These are phyloP conservation scores for Papilio demoleus DNA, from an alignment of 2,888 invertebrate genomes.

Conservation along the genomic window DNA sequence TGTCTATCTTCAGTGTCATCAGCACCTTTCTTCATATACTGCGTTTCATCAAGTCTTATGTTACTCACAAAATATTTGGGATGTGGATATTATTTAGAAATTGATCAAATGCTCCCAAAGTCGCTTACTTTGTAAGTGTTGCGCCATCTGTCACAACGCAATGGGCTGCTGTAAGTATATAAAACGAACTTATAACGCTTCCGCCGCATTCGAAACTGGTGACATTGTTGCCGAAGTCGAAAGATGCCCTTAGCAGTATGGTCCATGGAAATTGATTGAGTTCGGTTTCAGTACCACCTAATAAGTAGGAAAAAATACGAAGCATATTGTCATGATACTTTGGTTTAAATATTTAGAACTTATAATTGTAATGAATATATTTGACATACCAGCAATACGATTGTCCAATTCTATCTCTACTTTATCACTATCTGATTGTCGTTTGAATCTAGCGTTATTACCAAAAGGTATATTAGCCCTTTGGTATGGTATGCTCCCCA, in stretches of 20 bases:
- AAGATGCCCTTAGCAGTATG: slow-evolving; percentile 62
- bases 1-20: too few species aligned
- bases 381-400: slow-evolving; percentile 56
- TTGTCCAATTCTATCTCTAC: slow-evolving; percentile 50
- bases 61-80: background rate
- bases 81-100: background rate
- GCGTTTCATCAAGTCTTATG: background rate
- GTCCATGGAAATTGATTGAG: slow-evolving; percentile 75
- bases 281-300: slow-evolving; percentile 71
- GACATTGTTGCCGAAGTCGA: slow-evolving; percentile 55
- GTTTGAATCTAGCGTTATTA: slow-evolving; percentile 39
- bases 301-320: background rate
- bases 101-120: background rate
- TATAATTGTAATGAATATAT: background rate
- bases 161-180: slow-evolving; percentile 72
- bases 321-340: background rate
- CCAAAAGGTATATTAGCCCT: slow-evolving; percentile 23
- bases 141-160: slow-evolving; percentile 63
- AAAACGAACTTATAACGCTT: slow-evolving; percentile 68
- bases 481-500: too few species aligned
- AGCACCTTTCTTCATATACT: too few species aligned
- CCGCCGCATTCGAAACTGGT: slow-evolving; percentile 69
- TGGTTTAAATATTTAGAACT: background rate
- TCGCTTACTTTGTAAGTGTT: slow-evolving; percentile 57
- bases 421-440: slow-evolving; percentile 43